Percentiles rank a stretch among this genome's conserved stretches.
Conservation (phyloP, 1,140 invertebrate genomes). For the Bombus breviceps region DNA sequence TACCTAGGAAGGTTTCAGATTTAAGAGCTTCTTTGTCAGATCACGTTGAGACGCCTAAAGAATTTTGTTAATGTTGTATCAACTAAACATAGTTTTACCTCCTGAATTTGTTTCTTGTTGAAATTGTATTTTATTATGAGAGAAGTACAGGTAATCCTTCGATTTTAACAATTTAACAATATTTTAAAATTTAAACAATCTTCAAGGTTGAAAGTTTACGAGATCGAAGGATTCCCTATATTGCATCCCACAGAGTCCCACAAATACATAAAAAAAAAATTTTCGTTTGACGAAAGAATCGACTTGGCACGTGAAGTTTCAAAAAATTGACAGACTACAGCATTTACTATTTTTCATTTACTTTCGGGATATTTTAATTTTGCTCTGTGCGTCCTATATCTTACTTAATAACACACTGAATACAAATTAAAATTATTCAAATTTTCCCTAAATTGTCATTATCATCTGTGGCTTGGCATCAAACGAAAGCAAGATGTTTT, state of each 20-base stretch:
- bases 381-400: neutral
- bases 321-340: neutral
- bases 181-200: neutral
- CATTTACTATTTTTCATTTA: neutral
- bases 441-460: neutral
- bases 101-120: neutral
- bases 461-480: neutral
- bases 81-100: neutral
- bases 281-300: neutral
- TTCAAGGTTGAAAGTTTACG: neutral
- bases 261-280: neutral
- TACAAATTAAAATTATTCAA: neutral
- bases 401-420: neutral
- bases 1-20: neutral
- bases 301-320: neutral
- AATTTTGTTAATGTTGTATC: too few species aligned
- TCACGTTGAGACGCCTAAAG: neutral
- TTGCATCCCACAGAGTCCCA: neutral
- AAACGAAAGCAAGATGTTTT: neutral
- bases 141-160: neutral
- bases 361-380: neutral
- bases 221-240: neutral
- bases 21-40: neutral
- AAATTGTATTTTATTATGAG: neutral
- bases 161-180: neutral